A percentile compares a stretch with the other conserved stretches of the same genome.
Evolutionary conservation across 2,888 invertebrate genomes (phyloP).

Genomic region (Stictocephala bisonia): DNA sequence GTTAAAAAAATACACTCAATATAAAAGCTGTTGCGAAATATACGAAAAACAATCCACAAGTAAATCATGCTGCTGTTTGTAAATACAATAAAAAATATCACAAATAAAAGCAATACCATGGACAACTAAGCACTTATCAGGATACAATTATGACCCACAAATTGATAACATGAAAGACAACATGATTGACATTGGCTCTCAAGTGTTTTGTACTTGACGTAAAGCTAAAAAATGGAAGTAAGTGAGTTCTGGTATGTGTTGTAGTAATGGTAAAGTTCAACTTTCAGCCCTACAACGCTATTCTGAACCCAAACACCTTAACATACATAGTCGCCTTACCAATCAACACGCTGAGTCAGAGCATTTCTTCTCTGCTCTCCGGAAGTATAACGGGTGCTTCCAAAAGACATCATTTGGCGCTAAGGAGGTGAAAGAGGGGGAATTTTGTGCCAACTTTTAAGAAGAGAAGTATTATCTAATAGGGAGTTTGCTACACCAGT

Average conservation of each 20-base stretch:
- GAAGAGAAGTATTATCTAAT: too few species aligned
- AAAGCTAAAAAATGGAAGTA: too few species aligned
- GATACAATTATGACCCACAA: not conserved
- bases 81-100: not conserved
- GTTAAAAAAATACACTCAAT: too few species aligned
- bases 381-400: slow-evolving; percentile 43
- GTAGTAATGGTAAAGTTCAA: slow-evolving; percentile 36
- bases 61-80: too few species aligned
- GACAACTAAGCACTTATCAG: not conserved
- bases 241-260: slow-evolving; percentile 44
- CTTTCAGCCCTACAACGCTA: slow-evolving; percentile 1
- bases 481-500: slow-evolving; percentile 46
- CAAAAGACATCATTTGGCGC: slow-evolving; percentile 47
- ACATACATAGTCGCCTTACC: slow-evolving; percentile 15
- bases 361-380: too few species aligned
- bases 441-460: slow-evolving; percentile 49
- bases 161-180: not conserved
- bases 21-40: too few species aligned
- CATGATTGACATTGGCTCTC: not conserved
- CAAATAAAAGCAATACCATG: not conserved
- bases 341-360: not conserved
- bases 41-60: too few species aligned
- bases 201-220: not conserved
- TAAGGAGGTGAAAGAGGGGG: slow-evolving; percentile 11
- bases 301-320: slow-evolving; percentile 36